Percentiles rank a stretch among this genome's conserved stretches.
These are phyloP conservation scores for Acipenser transmontanus DNA, from an alignment of 2,797 vertebrate genomes.

Conservation along the genomic window DNA sequence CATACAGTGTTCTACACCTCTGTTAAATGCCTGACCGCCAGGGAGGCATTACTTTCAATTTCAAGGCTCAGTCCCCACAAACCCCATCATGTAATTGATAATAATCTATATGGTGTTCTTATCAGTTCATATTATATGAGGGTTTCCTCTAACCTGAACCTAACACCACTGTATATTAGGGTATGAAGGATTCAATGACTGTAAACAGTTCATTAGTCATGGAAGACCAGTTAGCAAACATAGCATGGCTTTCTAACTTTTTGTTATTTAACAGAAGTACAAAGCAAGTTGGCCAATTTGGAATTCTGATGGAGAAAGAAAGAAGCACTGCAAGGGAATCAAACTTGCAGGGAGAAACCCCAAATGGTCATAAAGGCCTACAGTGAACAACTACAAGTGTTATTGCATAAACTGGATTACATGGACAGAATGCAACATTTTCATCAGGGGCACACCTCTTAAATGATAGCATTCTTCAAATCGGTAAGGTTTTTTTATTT, in stretches of 20 bases:
- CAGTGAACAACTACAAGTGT: too few relatives aligned
- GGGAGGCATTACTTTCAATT: conserved; percentile 60
- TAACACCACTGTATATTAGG: conserved; percentile 57
- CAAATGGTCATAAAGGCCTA: too few relatives aligned
- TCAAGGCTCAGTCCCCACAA: conserved; percentile 45
- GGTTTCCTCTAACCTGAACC: conserved; percentile 50
- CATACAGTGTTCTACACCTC: not conserved
- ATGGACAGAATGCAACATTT: too few relatives aligned
- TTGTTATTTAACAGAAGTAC: too few relatives aligned
- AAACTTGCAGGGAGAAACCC: too few relatives aligned
- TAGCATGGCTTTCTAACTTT: not conserved
- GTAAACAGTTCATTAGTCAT: conserved; percentile 29
- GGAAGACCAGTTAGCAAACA: conserved; percentile 5
- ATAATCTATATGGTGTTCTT: conserved; percentile 54
- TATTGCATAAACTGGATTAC: too few relatives aligned
- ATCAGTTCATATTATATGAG: conserved; percentile 27
- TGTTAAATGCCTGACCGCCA: conserved; percentile 35
- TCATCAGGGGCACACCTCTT: too few relatives aligned
- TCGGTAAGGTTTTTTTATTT: too few relatives aligned
- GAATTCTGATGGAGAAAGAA: too few relatives aligned
- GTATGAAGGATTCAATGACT: conserved; percentile 58
- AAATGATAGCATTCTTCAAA: too few relatives aligned
- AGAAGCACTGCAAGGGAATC: too few relatives aligned
- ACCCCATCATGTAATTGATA: conserved; percentile 53
- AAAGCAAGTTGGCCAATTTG: too few relatives aligned